Conservation (phyloP, 2,113 vertebrate genomes). For the Plecotus auritus region DNA sequence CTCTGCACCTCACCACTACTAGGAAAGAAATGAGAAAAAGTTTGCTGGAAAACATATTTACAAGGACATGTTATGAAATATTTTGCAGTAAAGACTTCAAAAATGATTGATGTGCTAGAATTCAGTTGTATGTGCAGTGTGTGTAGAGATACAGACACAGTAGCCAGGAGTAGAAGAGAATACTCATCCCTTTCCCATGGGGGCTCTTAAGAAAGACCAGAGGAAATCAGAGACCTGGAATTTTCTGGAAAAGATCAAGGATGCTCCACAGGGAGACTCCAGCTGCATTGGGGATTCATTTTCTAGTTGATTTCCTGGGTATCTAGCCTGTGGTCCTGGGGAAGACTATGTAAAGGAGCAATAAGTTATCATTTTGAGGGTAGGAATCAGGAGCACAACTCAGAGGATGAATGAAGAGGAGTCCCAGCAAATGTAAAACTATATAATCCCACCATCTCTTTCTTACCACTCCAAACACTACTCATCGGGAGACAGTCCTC, state of each 20-base stretch:
- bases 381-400: neutral
- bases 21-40: neutral
- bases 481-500: neutral
- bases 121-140: neutral
- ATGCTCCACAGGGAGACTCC: neutral
- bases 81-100: neutral
- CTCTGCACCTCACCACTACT: neutral
- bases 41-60: neutral
- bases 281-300: neutral
- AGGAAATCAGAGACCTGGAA: neutral
- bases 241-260: neutral
- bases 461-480: neutral
- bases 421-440: neutral
- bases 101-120: neutral
- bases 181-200: neutral
- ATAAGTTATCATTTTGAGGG: neutral
- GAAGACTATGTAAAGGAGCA: neutral
- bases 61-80: neutral
- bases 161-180: neutral
- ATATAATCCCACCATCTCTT: neutral
- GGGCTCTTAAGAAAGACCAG: neutral
- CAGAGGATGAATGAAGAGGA: neutral
- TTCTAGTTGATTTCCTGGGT: neutral
- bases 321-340: neutral
- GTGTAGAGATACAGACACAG: neutral